A percentile compares a stretch with the other conserved stretches of the same genome.
These are phyloP conservation scores for Diachasmimorpha longicaudata DNA, from an alignment of 1,140 invertebrate species.

Conservation along the genomic window DNA sequence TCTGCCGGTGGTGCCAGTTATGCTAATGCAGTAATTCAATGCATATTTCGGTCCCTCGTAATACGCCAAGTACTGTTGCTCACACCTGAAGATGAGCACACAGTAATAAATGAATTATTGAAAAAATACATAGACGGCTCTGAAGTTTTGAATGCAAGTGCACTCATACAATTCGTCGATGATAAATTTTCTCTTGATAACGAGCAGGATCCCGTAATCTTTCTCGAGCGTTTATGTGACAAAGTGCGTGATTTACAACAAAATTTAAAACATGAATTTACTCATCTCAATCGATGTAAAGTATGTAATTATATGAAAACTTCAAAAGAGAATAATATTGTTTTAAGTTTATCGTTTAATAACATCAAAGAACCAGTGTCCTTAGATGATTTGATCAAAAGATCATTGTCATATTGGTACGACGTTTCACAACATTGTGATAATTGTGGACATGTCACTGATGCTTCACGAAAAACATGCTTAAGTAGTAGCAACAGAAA, in stretches of 20 bases:
- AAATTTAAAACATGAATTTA: no score
- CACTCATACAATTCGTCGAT: background rate
- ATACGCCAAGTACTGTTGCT: background rate
- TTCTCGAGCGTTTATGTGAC: background rate
- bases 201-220: background rate
- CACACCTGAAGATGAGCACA: background rate
- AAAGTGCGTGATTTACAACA: background rate
- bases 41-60: background rate
- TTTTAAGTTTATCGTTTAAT: no score
- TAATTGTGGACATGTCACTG: no score
- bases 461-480: no score
- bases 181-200: background rate
- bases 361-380: no score
- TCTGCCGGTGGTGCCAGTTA: background rate
- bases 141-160: background rate
- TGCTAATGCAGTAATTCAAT: background rate
- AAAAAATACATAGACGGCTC: background rate
- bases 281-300: no score
- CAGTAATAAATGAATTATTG: background rate
- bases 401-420: no score
- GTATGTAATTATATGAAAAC: no score
- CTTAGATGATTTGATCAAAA: no score
- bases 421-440: no score
- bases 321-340: no score
- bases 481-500: no score